Conservation (phyloP, 1,140 invertebrate species). For the Drosophila auraria region DNA sequence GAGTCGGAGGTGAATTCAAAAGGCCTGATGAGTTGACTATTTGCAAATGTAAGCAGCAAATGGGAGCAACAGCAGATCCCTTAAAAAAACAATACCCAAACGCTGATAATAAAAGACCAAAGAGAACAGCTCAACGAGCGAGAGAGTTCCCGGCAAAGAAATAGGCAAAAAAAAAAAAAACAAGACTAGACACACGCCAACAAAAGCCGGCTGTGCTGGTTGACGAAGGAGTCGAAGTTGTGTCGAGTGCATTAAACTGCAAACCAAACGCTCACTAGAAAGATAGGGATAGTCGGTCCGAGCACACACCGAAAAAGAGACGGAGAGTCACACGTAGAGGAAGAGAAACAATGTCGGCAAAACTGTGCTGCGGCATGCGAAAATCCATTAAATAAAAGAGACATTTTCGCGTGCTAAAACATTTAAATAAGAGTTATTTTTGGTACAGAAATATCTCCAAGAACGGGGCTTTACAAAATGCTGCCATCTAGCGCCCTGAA, state of each 20-base stretch:
- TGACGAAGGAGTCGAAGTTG: slow-evolving; percentile 24
- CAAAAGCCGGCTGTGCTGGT: slow-evolving; percentile 46
- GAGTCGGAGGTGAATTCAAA: slow-evolving; percentile 13
- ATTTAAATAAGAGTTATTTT: too few relatives aligned
- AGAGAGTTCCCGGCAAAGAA: slow-evolving; percentile 8
- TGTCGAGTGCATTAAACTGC: slow-evolving; percentile 75
- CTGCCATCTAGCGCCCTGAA: neutral
- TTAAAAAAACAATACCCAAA: slow-evolving; percentile 38
- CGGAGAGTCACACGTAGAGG: slow-evolving; percentile 1
- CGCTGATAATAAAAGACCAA: slow-evolving; percentile 40
- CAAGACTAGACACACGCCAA: slow-evolving; percentile 59
- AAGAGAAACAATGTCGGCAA: neutral
- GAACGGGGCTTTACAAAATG: neutral
- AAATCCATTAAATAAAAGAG: too few relatives aligned
- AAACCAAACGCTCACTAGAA: slow-evolving; percentile 30
- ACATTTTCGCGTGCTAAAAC: too few relatives aligned
- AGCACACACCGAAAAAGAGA: slow-evolving; percentile 23
- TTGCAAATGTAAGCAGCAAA: slow-evolving; percentile 49
- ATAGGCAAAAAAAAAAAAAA: slow-evolving; percentile 8
- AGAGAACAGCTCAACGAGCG: slow-evolving; percentile 14
- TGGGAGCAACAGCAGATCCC: slow-evolving; percentile 28
- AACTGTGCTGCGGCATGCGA: neutral
- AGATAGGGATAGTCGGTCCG: slow-evolving; percentile 13
- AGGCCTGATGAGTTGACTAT: slow-evolving; percentile 49
- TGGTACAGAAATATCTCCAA: neutral